These are phyloP conservation scores for Hypena proboscidalis DNA, from an alignment of 2,888 invertebrate species.

Conservation along the genomic window DNA sequence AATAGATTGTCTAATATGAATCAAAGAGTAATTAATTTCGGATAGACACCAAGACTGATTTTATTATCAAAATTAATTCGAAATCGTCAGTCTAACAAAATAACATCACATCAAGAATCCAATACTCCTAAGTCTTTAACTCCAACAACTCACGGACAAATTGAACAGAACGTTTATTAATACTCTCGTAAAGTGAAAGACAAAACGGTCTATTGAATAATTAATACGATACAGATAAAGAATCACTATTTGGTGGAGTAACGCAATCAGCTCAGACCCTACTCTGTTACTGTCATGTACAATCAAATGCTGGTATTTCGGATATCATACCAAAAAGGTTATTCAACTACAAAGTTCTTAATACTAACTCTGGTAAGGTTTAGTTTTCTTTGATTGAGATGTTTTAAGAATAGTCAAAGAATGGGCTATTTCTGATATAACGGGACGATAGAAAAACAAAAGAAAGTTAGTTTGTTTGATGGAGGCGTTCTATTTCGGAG, in stretches of 20 bases:
- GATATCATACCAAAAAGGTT: conserved; percentile 3
- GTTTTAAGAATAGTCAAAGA: conserved; percentile 5
- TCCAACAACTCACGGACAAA: too few relatives aligned
- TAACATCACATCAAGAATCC: too few relatives aligned
- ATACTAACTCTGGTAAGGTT: too few relatives aligned
- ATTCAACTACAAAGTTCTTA: too few relatives aligned
- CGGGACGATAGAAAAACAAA: conserved; percentile 27
- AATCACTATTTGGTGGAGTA: conserved; percentile 50
- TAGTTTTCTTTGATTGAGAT: too few relatives aligned
- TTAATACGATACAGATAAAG: conserved; percentile 52
- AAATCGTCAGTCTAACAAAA: too few relatives aligned
- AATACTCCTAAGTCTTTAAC: too few relatives aligned
- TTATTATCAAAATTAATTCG: too few relatives aligned
- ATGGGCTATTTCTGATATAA: conserved; percentile 30
- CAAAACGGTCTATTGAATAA: conserved; percentile 44
- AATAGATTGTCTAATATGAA: too few relatives aligned
- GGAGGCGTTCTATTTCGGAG: conserved; percentile 35
- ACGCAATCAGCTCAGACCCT: conserved; percentile 63
- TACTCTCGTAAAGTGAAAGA: conserved; percentile 35
- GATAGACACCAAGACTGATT: too few relatives aligned
- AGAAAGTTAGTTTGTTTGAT: conserved; percentile 38
- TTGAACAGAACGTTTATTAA: conserved; percentile 29
- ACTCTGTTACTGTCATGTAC: conserved; percentile 66
- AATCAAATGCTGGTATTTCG: conserved; percentile 55
- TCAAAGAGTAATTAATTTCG: too few relatives aligned